These are phyloP conservation scores for Hyposmocoma kahamanoa DNA, from an alignment of 1,140 invertebrate species.

Conservation along the genomic window DNA sequence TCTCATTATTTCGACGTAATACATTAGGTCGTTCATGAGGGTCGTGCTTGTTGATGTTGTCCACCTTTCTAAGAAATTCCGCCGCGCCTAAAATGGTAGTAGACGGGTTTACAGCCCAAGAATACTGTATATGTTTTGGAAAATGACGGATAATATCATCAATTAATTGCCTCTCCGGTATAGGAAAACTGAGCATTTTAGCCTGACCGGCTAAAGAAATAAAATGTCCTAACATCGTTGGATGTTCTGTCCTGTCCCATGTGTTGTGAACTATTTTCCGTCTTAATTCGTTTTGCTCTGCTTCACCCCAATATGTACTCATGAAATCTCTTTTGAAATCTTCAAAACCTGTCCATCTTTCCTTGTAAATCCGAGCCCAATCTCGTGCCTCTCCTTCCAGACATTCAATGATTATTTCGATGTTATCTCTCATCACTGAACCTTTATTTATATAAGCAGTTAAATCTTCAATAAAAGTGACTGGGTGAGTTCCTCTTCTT, in stretches of 20 bases:
- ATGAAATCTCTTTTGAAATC: constrained; percentile 22
- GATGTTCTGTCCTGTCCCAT: constrained; percentile 7
- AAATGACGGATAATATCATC: constrained; percentile 17
- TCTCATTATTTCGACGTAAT: neutral
- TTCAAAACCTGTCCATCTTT: constrained; percentile 10
- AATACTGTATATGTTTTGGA: constrained; percentile 12
- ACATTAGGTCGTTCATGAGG: neutral
- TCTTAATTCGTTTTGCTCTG: constrained; percentile 15
- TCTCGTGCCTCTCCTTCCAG: constrained; percentile 6
- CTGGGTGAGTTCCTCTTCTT: neutral
- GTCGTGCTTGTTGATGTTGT: neutral
- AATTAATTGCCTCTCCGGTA: constrained; percentile 13
- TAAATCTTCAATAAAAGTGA: constrained; percentile 4
- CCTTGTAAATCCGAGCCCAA: constrained; percentile 2
- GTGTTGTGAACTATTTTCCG: constrained; percentile 8
- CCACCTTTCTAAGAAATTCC: constrained; percentile 10
- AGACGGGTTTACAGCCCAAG: constrained; percentile 2
- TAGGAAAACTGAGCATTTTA: constrained; percentile 7
- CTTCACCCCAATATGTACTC: constrained; percentile 15
- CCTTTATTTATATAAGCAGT: neutral
- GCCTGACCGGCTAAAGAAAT: constrained; percentile 5
- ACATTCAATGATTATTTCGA: constrained; percentile 2
- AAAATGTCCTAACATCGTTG: constrained; percentile 12
- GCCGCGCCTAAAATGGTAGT: constrained; percentile 4
- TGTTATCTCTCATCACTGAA: neutral